These are phyloP conservation scores for Thalassophryne amazonica DNA, from an alignment of 2,797 vertebrate species.

Conservation along the genomic window DNA sequence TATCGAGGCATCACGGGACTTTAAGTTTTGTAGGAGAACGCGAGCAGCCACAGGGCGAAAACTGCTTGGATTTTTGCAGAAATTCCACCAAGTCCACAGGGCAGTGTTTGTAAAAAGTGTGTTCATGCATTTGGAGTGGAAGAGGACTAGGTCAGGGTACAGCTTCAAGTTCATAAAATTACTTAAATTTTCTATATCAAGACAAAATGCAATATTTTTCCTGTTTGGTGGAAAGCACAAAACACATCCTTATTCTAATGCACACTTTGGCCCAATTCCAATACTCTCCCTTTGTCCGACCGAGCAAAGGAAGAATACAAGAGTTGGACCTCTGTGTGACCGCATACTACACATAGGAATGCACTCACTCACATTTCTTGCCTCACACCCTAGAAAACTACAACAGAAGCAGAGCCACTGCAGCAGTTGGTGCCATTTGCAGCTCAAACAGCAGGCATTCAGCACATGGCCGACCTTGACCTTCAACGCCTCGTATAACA, in stretches of 20 bases:
- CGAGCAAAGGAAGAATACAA: too few species aligned
- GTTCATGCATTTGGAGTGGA: slow-evolving; percentile 27
- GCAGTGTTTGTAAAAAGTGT: slow-evolving; percentile 59
- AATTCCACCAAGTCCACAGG: slow-evolving; percentile 56
- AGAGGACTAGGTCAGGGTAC: slow-evolving; percentile 25
- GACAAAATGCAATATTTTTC: slow-evolving; percentile 48
- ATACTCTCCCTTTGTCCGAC: too few species aligned
- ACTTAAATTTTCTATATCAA: slow-evolving; percentile 55
- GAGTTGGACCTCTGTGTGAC: too few species aligned
- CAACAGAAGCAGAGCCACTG: slow-evolving; percentile 53
- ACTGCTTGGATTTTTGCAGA: slow-evolving; percentile 57
- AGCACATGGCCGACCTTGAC: slow-evolving; percentile 61
- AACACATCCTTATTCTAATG: slow-evolving; percentile 24
- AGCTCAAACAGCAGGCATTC: slow-evolving; percentile 67
- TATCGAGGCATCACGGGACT: slow-evolving; percentile 47
- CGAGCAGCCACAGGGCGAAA: slow-evolving; percentile 52
- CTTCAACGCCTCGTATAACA: slow-evolving; percentile 52
- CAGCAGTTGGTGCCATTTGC: slow-evolving; percentile 66
- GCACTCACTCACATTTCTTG: slow-evolving; percentile 1
- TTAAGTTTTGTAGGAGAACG: slow-evolving; percentile 60
- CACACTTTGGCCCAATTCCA: too few species aligned
- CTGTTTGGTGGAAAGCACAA: slow-evolving; percentile 18
- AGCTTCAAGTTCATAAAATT: slow-evolving; percentile 66
- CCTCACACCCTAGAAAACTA: slow-evolving; percentile 37
- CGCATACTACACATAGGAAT: not conserved